Conservation (phyloP, 2,888 invertebrate species). For the Diaphora mendica region DNA sequence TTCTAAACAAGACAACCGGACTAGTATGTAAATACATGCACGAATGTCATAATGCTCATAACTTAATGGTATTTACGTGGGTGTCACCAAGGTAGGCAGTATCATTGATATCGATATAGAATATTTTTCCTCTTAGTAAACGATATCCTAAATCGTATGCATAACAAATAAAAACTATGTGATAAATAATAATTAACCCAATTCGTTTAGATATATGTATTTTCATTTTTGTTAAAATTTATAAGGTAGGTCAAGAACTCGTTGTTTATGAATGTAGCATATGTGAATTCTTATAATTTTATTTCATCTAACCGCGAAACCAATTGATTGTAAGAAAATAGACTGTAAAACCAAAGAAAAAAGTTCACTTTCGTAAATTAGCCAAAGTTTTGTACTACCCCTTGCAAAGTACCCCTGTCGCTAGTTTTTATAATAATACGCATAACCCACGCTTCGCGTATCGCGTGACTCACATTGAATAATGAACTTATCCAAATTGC, state of each 20-base stretch:
- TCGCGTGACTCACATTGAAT: slow-evolving; percentile 30
- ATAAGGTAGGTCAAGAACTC: slow-evolving; percentile 41
- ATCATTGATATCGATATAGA: not conserved
- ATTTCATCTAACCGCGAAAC: not conserved
- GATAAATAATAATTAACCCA: not conserved
- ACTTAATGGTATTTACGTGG: not conserved
- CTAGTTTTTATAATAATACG: not conserved
- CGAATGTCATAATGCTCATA: not conserved
- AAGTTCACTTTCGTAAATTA: not conserved
- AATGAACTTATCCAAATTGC: slow-evolving; percentile 21
- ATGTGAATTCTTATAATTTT: not conserved
- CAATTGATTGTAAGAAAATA: not conserved
- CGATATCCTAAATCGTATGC: not conserved
- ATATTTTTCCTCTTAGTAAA: slow-evolving; percentile 2
- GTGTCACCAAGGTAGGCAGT: not conserved
- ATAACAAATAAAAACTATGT: no score
- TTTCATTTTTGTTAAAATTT: slow-evolving; percentile 28
- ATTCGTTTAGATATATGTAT: slow-evolving; percentile 12
- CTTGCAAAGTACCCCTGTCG: slow-evolving; percentile 4
- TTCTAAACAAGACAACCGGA: slow-evolving; percentile 19
- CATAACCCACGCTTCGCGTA: slow-evolving; percentile 3
- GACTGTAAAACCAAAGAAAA: not conserved
- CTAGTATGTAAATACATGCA: not conserved
- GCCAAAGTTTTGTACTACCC: not conserved
- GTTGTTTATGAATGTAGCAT: not conserved